Conservation (phyloP, 2,797 vertebrate genomes). For the Eulemur mongoz region DNA sequence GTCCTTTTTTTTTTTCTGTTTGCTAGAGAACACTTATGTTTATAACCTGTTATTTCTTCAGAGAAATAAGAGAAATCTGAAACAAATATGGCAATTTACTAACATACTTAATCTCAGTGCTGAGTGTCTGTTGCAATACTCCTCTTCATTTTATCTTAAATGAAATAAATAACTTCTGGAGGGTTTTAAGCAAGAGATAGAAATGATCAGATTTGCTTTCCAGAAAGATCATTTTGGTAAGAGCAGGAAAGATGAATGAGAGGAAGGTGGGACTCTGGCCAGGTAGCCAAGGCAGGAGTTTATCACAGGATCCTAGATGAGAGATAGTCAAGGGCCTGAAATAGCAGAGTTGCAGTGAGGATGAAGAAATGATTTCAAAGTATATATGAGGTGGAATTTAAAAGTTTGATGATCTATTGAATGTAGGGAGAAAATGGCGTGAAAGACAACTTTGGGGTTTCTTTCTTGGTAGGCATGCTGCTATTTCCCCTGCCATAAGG, state of each 20-base stretch:
- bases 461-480: not conserved
- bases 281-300: not conserved
- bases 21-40: not conserved
- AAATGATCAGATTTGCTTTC: not conserved
- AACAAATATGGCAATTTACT: not conserved
- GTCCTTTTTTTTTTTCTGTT: too few relatives aligned
- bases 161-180: not conserved
- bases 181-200: not conserved
- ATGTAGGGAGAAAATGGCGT: not conserved
- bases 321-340: not conserved
- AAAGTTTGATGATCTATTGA: not conserved
- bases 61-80: slow-evolving; percentile 18
- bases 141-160: not conserved
- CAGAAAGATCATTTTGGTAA: not conserved
- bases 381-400: not conserved
- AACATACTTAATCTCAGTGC: not conserved
- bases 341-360: not conserved
- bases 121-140: not conserved
- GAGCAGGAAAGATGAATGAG: not conserved
- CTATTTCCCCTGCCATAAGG: not conserved
- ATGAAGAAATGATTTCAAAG: not conserved
- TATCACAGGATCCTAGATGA: not conserved
- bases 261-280: not conserved
- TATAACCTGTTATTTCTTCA: not conserved
- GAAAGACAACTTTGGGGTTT: not conserved